Conservation (phyloP, 1,140 invertebrate genomes). For the Subanguina moxae region DNA sequence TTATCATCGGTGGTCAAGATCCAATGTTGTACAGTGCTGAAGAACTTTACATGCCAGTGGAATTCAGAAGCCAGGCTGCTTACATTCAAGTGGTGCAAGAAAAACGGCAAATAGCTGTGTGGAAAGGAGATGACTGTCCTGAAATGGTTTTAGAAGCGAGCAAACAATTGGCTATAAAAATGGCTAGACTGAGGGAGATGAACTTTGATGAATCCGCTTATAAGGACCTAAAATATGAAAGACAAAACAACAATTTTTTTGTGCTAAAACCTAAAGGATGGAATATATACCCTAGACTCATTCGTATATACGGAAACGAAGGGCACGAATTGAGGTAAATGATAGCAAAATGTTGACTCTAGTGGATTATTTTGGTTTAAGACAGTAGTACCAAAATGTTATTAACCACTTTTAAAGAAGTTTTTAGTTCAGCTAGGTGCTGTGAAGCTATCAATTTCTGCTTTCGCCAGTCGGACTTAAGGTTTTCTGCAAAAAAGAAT, state of each 20-base stretch:
- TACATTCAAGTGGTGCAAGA: slow-evolving; percentile 11
- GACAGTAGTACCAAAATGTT: too few relatives aligned
- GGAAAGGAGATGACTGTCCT: slow-evolving; percentile 14
- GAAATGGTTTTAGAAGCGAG: background rate
- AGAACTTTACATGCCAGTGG: slow-evolving; percentile 9
- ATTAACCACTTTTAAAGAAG: too few relatives aligned
- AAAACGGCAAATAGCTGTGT: background rate
- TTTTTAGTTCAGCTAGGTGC: background rate
- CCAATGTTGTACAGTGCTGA: background rate
- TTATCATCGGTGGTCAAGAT: slow-evolving; percentile 17
- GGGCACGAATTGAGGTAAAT: slow-evolving; percentile 19
- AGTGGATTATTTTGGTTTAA: too few relatives aligned
- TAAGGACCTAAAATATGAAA: background rate
- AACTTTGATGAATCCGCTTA: background rate
- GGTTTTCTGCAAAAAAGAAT: background rate
- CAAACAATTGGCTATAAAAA: slow-evolving; percentile 23
- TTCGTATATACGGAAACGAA: slow-evolving; percentile 26
- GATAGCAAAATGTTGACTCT: too few relatives aligned
- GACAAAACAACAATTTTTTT: slow-evolving; percentile 1
- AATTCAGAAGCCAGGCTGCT: slow-evolving; percentile 21
- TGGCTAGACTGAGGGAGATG: background rate
- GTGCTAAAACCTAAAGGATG: slow-evolving; percentile 8
- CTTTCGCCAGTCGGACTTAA: slow-evolving; percentile 29
- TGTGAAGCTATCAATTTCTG: slow-evolving; percentile 19
- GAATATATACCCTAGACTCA: slow-evolving; percentile 26